phyloP scores from a whole-genome alignment of 2,888 invertebrate species.

The Thysanoteuthis rhombus region DNA sequence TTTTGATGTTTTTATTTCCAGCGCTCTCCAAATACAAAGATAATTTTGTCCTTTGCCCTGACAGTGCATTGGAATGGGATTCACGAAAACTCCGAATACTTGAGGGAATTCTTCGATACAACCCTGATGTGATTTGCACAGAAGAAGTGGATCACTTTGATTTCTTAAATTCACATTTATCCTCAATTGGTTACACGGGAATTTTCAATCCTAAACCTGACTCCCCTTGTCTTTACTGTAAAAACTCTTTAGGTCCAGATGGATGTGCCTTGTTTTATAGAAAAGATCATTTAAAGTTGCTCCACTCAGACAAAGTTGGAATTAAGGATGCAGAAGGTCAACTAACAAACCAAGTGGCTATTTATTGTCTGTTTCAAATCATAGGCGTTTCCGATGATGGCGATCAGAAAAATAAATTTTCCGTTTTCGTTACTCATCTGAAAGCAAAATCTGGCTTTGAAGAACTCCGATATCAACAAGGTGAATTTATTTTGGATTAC shows the following conservation, averaged over 20 bases:
- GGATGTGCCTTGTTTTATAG: slow-evolving; percentile 82
- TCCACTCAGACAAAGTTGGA: slow-evolving; percentile 57
- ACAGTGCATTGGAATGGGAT: slow-evolving; percentile 78
- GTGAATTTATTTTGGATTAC: slow-evolving; percentile 47
- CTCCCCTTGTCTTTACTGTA: slow-evolving; percentile 79
- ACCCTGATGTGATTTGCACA: slow-evolving; percentile 79
- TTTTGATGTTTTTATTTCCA: slow-evolving; percentile 64
- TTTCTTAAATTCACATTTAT: slow-evolving; percentile 75
- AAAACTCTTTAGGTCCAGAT: slow-evolving; percentile 80
- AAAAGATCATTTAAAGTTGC: slow-evolving; percentile 74
- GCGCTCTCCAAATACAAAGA: slow-evolving; percentile 79
- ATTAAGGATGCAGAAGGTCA: slow-evolving; percentile 39
- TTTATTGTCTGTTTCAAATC: slow-evolving; percentile 68
- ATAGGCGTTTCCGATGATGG: slow-evolving; percentile 23
- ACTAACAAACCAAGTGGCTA: slow-evolving; percentile 71
- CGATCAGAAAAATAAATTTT: slow-evolving; percentile 72
- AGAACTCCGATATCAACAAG: slow-evolving; percentile 54
- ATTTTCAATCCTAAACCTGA: slow-evolving; percentile 82
- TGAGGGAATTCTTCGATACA: slow-evolving; percentile 77
- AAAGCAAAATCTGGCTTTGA: slow-evolving; percentile 76
- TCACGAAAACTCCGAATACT: slow-evolving; percentile 76
- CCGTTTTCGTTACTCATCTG: slow-evolving; percentile 79
- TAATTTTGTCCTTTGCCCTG: slow-evolving; percentile 78
- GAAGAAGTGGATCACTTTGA: slow-evolving; percentile 81
- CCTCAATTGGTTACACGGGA: slow-evolving; percentile 76